These are phyloP conservation scores for Etheostoma perlongum DNA, from an alignment of 2,797 vertebrate species.

Conservation along the genomic window DNA sequence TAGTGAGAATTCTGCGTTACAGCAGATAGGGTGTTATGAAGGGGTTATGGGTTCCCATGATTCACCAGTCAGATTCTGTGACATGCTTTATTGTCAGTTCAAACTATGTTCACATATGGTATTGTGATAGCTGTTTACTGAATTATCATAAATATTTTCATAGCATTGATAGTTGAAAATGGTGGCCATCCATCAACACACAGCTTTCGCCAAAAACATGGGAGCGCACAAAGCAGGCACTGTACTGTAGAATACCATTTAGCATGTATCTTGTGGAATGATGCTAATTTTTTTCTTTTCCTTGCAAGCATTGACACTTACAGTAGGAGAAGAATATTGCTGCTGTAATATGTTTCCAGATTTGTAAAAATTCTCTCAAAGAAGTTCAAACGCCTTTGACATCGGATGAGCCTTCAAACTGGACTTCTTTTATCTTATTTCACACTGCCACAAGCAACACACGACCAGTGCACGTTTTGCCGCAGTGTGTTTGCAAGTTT, in stretches of 20 bases:
- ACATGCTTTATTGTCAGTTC: neutral
- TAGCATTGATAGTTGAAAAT: neutral
- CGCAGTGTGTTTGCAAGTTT: neutral
- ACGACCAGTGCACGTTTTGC: neutral
- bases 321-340: neutral
- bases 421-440: neutral
- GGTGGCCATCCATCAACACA: neutral
- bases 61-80: neutral
- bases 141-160: neutral
- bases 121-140: neutral
- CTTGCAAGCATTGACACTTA: neutral
- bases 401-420: neutral
- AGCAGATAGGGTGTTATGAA: neutral
- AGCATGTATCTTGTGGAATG: neutral
- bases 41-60: neutral
- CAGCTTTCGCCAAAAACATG: neutral
- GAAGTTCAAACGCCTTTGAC: neutral
- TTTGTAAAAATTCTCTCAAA: neutral
- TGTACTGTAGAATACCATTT: neutral
- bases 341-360: neutral
- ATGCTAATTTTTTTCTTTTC: neutral
- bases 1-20: neutral
- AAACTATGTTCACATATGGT: neutral
- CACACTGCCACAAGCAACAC: neutral
- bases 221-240: neutral